A percentile compares a stretch with the other conserved stretches of the same genome.
These are phyloP conservation scores for Colossoma macropomum DNA, from an alignment of 2,113 vertebrate species.

Conservation along the genomic window DNA sequence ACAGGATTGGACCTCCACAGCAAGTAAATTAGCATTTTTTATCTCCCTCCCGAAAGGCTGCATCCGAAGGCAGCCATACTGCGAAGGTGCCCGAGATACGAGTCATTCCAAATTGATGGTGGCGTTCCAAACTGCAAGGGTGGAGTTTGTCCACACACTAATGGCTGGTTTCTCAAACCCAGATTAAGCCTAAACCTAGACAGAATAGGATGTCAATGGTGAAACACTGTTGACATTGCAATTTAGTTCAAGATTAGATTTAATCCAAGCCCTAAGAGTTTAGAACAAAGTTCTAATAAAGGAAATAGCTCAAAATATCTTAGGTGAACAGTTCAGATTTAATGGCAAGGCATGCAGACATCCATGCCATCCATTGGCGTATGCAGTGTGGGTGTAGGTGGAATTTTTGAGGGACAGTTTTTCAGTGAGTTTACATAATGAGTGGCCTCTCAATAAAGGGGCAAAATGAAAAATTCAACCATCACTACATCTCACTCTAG, in stretches of 20 bases:
- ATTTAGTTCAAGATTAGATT: too few species aligned
- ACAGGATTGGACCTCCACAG: slow-evolving; percentile 2
- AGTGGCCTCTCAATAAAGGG: slow-evolving; percentile 59
- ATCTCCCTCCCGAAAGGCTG: background rate
- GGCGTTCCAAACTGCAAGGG: background rate
- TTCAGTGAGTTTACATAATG: slow-evolving; percentile 59
- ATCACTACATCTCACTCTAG: too few species aligned
- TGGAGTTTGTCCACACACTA: background rate
- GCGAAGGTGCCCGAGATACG: background rate
- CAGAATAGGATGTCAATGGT: background rate
- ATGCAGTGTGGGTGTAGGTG: too few species aligned
- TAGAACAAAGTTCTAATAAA: background rate
- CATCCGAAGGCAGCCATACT: background rate
- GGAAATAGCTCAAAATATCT: background rate
- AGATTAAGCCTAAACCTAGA: background rate
- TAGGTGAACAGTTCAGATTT: slow-evolving; percentile 10
- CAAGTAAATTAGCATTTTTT: background rate
- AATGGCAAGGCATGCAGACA: background rate
- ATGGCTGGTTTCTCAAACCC: background rate
- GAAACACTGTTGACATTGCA: background rate
- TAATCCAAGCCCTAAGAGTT: background rate
- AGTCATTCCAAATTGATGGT: background rate
- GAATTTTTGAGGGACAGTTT: background rate
- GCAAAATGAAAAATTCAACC: too few species aligned
- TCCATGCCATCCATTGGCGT: background rate